Evolutionary conservation across 1,140 invertebrate genomes (phyloP).

Genomic region (Zelostemma sp.): DNA sequence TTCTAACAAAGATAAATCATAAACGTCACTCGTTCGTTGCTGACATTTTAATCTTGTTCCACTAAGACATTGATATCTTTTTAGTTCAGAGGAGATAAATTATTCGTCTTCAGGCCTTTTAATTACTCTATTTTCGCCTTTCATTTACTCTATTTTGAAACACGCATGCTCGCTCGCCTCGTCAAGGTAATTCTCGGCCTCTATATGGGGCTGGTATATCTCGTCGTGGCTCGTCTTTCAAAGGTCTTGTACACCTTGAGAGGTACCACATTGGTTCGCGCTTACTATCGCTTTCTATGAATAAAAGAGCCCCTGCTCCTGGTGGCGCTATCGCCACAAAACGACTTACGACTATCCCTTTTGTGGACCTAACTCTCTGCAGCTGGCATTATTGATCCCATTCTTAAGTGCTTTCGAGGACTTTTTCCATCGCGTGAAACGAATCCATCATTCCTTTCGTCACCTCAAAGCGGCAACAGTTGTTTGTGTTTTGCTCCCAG

Average conservation of each 20-base stretch:
- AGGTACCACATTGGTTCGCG: constrained; percentile 21
- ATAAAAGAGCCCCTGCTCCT: not conserved
- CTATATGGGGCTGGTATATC: constrained; percentile 23
- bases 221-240: constrained; percentile 10
- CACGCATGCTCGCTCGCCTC: constrained; percentile 11
- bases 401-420: not conserved
- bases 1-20: too few species aligned
- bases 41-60: too few species aligned
- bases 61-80: too few species aligned
- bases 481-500: too few species aligned
- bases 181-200: constrained; percentile 45
- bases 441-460: not conserved
- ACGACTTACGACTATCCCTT: not conserved
- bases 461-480: not conserved
- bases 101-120: too few species aligned
- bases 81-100: too few species aligned
- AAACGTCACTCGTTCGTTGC: too few species aligned
- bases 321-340: not conserved
- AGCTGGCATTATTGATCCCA: constrained; percentile 1
- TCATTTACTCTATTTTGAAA: too few species aligned
- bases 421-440: not conserved
- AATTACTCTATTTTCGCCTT: not conserved
- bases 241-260: constrained; percentile 20
- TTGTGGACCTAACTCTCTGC: not conserved
- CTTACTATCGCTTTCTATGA: not conserved